Conservation (phyloP, 1,140 invertebrate species). For the Paramacrobiotus metropolitanus region DNA sequence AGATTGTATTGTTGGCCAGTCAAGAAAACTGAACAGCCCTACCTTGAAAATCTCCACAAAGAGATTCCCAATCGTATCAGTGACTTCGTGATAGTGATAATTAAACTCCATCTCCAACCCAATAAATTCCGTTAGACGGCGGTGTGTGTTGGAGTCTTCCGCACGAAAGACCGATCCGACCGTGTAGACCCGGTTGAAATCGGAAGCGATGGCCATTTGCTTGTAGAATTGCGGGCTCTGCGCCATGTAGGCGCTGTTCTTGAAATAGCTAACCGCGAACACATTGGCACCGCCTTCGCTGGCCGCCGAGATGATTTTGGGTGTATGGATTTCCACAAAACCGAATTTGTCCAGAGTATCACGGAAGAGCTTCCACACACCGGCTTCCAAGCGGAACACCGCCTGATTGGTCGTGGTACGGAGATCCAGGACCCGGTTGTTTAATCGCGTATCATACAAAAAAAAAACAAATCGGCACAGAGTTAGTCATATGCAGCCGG, state of each 20-base stretch:
- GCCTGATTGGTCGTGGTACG: conserved; percentile 88
- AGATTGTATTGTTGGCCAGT: too few relatives aligned
- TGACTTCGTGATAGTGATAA: conserved; percentile 92
- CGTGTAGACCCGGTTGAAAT: conserved; percentile 79
- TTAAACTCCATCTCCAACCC: conserved; percentile 97
- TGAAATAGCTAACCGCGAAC: conserved; percentile 92
- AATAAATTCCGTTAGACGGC: conserved; percentile 90
- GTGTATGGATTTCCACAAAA: conserved; percentile 93
- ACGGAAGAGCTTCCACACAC: conserved; percentile 68
- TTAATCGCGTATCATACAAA: conserved; percentile 52
- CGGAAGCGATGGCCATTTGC: conserved; percentile 96
- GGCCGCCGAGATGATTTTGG: conserved; percentile 94
- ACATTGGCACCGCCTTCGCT: conserved; percentile 98
- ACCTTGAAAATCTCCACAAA: conserved; percentile 75
- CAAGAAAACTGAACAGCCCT: too few relatives aligned
- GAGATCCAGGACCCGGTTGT: conserved; percentile 79
- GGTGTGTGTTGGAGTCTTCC: conserved; percentile 96
- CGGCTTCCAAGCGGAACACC: conserved; percentile 76
- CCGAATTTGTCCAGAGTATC: conserved; percentile 49
- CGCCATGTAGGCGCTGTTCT: conserved; percentile 77
- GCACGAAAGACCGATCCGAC: conserved; percentile 80
- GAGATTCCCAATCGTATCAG: conserved; percentile 65
- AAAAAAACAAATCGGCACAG: too few relatives aligned
- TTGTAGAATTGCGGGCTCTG: conserved; percentile 98
- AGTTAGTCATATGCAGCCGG: too few relatives aligned